Evolutionary conservation across 2,888 invertebrate species (phyloP).

Genomic region (Drosophila anomalata): DNA sequence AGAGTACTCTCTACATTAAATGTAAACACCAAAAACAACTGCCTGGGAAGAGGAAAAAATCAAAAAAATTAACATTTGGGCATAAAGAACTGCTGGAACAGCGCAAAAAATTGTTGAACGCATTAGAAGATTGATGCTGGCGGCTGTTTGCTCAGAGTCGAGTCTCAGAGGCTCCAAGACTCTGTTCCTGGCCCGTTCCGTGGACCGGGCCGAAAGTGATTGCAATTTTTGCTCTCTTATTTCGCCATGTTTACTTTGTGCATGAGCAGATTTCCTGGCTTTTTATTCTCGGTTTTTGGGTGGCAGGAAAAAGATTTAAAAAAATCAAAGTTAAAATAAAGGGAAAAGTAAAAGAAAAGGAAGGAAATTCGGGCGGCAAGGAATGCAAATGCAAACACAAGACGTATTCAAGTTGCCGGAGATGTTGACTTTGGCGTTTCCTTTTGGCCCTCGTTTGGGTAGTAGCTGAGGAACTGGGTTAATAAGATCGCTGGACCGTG

Average conservation of each 20-base stretch:
- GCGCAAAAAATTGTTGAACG: constrained; percentile 74
- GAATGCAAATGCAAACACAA: constrained; percentile 62
- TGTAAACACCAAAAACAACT: constrained; percentile 53
- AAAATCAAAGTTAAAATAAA: constrained; percentile 23
- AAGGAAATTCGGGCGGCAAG: constrained; percentile 35
- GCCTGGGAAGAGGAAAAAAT: constrained; percentile 8
- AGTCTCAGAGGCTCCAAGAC: constrained; percentile 2
- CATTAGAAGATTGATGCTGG: constrained; percentile 77
- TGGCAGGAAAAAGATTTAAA: constrained; percentile 22
- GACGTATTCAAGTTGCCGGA: constrained; percentile 32
- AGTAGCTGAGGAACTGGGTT: constrained; percentile 59
- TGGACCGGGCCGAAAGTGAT: constrained; percentile 59
- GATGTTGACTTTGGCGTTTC: constrained; percentile 41
- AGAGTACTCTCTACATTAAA: constrained; percentile 44
- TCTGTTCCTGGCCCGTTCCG: constrained; percentile 1
- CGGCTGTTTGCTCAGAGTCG: constrained; percentile 66
- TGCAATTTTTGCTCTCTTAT: constrained; percentile 73
- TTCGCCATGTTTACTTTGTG: constrained; percentile 74
- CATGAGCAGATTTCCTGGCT: constrained; percentile 68
- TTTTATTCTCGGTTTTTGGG: constrained; percentile 26
- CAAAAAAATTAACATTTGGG: constrained; percentile 21
- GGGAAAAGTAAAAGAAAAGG: constrained; percentile 29
- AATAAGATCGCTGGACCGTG: constrained; percentile 64
- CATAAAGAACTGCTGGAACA: constrained; percentile 67
- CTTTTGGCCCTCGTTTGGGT: constrained; percentile 21